Base-by-base conservation (phyloP, 2,113 vertebrate species). In the Blennius ocellaris region DNA sequence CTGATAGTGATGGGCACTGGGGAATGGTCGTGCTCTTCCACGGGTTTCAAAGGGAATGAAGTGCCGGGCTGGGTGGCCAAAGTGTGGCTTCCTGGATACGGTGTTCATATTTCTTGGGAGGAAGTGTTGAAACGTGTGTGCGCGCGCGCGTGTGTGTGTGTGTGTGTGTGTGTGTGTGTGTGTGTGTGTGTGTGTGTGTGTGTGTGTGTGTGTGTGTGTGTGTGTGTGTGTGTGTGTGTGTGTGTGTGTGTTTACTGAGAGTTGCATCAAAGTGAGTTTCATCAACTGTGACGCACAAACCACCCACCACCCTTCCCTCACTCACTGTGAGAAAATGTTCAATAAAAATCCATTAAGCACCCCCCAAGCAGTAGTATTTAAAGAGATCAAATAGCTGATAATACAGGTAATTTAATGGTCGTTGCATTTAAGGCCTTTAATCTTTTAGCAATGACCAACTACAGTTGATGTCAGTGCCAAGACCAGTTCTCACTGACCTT, bases 41-140 rank as follows among this genome's bases (percentile, higher is more conserved):
- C 80, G 65, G 57, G 51, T 82, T 83, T 81, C 85, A 86, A 89
- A 85, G 85, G 75, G 76, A 84, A 88, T 84, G 55, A 87, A 85
- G 83, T 78, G 72, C 56, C 58, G 53, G 78, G 72, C 77, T 88
- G 74, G 86, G 90, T 89, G 88, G 87, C 88, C 84, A 88, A 90
- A 87, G 83, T 82, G 88, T 86, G 84, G 81, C 90, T 92, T 92
- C 90, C 91, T 92, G 91, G 84, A 81, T 87, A 89, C 81, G 73
- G 80, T 82, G 63, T 85, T 91, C 87, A 87, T 88, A 83, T 87
- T 90, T 87, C 64, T 79, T 41, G 44, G 44, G 82, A 82, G 83
- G 88, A 90, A 90, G 80, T 87, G 56, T 12, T 54, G 55, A 51
- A 71, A 44, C 52, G 61, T 74, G 48, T 59, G 48, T 44, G 67